These are phyloP conservation scores for Astreopora myriophthalma DNA, from an alignment of 64 coral and sea anemone genomes.

Conservation along the genomic window DNA sequence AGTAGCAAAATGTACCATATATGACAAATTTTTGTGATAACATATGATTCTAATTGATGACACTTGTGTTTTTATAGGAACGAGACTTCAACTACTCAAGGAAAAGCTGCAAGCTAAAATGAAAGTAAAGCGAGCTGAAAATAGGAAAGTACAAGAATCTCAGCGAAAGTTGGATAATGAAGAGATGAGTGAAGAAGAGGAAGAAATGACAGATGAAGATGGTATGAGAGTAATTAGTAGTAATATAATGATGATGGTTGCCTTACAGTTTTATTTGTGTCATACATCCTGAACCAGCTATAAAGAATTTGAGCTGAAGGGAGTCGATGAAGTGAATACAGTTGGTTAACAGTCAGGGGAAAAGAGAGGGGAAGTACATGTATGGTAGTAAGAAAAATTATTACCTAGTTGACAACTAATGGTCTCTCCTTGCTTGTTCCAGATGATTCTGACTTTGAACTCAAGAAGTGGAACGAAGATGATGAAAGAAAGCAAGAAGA, in stretches of 20 bases:
- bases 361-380: too few species aligned
- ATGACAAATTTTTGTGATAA: too few species aligned
- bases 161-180: constrained; percentile 91
- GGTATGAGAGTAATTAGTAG: neutral
- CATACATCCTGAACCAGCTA: too few species aligned
- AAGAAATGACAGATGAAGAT: constrained; percentile 85
- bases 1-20: too few species aligned
- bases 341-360: too few species aligned
- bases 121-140: constrained; percentile 84
- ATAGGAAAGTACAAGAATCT: constrained; percentile 85
- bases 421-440: neutral
- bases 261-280: too few species aligned
- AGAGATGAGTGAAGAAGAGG: constrained; percentile 91
- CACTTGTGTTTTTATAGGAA: too few species aligned
- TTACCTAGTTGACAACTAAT: neutral
- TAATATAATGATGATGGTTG: too few species aligned
- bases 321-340: too few species aligned
- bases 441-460: constrained; percentile 90
- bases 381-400: too few species aligned
- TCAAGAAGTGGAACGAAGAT: constrained; percentile 90
- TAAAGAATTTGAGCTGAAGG: too few species aligned
- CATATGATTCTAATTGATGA: neutral
- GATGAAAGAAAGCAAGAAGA: constrained; percentile 91
- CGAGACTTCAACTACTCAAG: constrained; percentile 76
- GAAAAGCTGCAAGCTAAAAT: constrained; percentile 87